phyloP scores from a whole-genome alignment of 2,113 vertebrate genomes.

The Macrotis lagotis region DNA sequence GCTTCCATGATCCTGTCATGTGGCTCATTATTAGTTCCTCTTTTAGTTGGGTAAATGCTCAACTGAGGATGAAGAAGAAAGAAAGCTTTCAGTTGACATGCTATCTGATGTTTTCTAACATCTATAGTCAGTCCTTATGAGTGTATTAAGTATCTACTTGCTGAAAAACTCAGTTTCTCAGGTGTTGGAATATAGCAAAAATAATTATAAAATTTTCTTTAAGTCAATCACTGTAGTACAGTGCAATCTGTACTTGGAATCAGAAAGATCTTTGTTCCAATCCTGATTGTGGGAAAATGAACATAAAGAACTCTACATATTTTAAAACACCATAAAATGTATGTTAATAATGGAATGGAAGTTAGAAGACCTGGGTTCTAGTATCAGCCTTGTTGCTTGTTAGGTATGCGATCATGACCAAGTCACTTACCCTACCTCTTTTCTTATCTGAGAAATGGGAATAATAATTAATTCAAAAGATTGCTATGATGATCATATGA shows the following conservation, averaged over 20 bases:
- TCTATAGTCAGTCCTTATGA: too few relatives aligned
- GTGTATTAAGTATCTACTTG: background rate
- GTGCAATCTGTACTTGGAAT: background rate
- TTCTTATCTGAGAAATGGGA: too few relatives aligned
- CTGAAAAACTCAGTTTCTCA: background rate
- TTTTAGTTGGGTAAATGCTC: background rate
- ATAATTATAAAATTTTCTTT: background rate
- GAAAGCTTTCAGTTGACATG: background rate
- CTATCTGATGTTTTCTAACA: background rate
- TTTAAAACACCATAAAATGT: background rate
- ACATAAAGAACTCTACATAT: background rate
- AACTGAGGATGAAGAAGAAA: background rate
- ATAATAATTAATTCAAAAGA: background rate
- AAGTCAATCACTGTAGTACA: background rate
- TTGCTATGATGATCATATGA: background rate
- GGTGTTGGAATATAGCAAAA: background rate
- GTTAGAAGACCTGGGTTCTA: too few relatives aligned
- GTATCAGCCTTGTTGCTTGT: too few relatives aligned
- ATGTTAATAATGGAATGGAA: too few relatives aligned
- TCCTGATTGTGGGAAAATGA: background rate
- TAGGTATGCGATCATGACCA: too few relatives aligned
- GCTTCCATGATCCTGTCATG: background rate
- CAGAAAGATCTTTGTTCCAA: too few relatives aligned
- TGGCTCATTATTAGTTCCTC: background rate
- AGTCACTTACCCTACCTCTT: too few relatives aligned